These are phyloP conservation scores for Dissostichus mawsoni DNA, from an alignment of 2,113 vertebrate species.

Conservation along the genomic window DNA sequence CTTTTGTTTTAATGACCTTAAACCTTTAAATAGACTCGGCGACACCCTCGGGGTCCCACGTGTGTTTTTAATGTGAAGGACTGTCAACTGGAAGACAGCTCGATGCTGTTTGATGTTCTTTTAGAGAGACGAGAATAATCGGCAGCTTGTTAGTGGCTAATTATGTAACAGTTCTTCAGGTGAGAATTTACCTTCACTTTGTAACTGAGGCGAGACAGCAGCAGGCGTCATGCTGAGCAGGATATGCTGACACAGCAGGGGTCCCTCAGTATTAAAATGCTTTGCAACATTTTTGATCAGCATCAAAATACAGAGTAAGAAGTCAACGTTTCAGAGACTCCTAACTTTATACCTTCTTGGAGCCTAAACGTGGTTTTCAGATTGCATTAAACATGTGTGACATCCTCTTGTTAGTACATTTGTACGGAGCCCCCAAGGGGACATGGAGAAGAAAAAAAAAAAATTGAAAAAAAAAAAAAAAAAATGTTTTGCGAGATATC, in stretches of 20 bases:
- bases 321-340: not conserved
- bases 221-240: constrained; percentile 15
- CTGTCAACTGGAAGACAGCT: constrained; percentile 30
- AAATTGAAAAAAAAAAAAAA: too few relatives aligned
- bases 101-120: constrained; percentile 23
- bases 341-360: not conserved
- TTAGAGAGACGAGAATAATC: not conserved
- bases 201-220: constrained; percentile 6
- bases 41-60: constrained; percentile 23
- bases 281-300: constrained; percentile 6
- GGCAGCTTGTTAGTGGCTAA: constrained; percentile 23
- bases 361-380: not conserved
- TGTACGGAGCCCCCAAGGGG: too few relatives aligned
- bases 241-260: constrained; percentile 34
- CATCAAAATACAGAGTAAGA: not conserved
- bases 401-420: not conserved
- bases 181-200: not conserved
- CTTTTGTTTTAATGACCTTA: constrained; percentile 79
- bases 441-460: too few relatives aligned
- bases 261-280: constrained; percentile 6
- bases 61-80: constrained; percentile 31
- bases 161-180: constrained; percentile 14
- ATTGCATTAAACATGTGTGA: not conserved
- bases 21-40: constrained; percentile 76
- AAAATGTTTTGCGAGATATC: too few relatives aligned